Base-by-base conservation (phyloP, 1,140 invertebrate genomes). In the Megathymus violae region DNA sequence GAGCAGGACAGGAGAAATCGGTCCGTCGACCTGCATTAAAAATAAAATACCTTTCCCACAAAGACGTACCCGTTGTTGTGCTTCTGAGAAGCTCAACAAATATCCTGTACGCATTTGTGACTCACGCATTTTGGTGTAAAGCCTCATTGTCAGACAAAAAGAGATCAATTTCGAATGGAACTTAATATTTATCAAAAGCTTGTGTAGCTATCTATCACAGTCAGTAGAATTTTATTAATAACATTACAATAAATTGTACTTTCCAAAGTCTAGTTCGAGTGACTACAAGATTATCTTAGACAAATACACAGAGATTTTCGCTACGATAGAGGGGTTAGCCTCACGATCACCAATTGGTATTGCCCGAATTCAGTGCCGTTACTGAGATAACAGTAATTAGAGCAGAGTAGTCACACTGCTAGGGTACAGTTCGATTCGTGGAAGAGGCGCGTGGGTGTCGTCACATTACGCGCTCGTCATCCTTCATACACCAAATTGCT, bases 21-120 rank as follows among this genome's bases (percentile, higher is more conserved):
- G 89, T 73, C 86, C 82, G 60, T 86, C 90, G 82, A 91, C 91
- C 80, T 78, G 85, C 71, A 78, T 89, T 82, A n/a, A 81, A 82
- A 83, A 85, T 82, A 81, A 82, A 85, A 85, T 78, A 75, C 74
- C 82, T 86, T 88, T 84, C 79, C 78, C 80, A 90, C 85, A 85
- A 81, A 83, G 78, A 79, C 67, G 69, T 73, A 65, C 64, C 75
- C 74, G n/a, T n/a, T n/a, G 78, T 69, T 72, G 78, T 71, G 76
- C 68, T 91, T 91, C 88, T 77, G 69, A 76, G 88, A 91, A 91
- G 81, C 76, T 80, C 72, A 87, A 91, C 86, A 91, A 91, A 88
- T 86, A 86, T 91, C 82, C 84, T 86, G 78, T 77, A 71, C 76
- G 50, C 56, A 72, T 77, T 69, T 74, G 73, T 89, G 88, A 89